phyloP scores from a whole-genome alignment of 1,140 invertebrate species.

The Paraescarpia echinospica region DNA sequence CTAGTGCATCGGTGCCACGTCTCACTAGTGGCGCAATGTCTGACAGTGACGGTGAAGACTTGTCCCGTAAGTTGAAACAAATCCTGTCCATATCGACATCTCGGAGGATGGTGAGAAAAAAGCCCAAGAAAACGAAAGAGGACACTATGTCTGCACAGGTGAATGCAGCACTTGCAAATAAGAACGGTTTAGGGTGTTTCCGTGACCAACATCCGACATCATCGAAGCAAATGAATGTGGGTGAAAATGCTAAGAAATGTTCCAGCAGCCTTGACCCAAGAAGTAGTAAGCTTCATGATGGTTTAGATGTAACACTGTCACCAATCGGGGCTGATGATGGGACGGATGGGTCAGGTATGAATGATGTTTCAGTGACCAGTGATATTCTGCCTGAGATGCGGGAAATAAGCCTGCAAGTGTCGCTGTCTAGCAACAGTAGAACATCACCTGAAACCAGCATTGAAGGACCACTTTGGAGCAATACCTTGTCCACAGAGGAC shows the following conservation, averaged over 20 bases:
- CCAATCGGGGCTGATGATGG: too few species aligned
- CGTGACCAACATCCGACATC: not conserved
- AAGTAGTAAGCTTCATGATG: not conserved
- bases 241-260: not conserved
- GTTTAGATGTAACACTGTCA: not conserved
- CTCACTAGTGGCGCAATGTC: not conserved
- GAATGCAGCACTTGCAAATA: not conserved
- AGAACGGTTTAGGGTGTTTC: not conserved
- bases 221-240: not conserved
- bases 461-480: not conserved
- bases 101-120: not conserved
- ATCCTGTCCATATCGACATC: not conserved
- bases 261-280: not conserved
- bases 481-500: not conserved
- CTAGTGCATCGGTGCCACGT: not conserved
- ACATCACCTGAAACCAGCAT: not conserved
- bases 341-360: not conserved
- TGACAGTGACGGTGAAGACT: not conserved
- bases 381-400: not conserved
- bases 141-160: not conserved
- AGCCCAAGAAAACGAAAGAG: not conserved
- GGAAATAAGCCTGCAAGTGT: not conserved
- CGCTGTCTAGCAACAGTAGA: not conserved
- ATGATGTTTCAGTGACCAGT: not conserved
- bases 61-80: not conserved